These are phyloP conservation scores for Ursus arctos DNA, from an alignment of 2,113 vertebrate genomes.

Conservation along the genomic window DNA sequence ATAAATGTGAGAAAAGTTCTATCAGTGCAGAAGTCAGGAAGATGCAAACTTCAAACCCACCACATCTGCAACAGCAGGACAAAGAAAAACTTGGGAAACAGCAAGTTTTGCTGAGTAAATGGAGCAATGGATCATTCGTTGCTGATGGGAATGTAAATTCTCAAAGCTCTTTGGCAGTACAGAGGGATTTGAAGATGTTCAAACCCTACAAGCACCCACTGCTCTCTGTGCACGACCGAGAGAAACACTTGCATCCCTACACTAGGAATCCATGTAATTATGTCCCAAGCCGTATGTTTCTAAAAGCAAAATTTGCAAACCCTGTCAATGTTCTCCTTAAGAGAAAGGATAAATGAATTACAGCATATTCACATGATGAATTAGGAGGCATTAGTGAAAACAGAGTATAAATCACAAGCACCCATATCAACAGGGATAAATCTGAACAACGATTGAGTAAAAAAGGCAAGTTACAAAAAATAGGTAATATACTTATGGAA, in stretches of 20 bases:
- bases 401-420: rapidly evolving
- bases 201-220: neutral
- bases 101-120: neutral
- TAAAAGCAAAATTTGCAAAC: neutral
- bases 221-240: rapidly evolving
- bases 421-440: neutral
- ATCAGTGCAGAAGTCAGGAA: neutral
- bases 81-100: neutral
- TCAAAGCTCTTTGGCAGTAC: neutral
- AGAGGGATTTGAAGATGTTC: neutral
- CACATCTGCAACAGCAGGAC: neutral
- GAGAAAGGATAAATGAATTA: neutral
- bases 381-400: neutral
- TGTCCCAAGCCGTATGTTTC: neutral
- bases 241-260: neutral
- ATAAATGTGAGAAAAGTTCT: neutral
- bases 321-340: neutral
- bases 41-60: neutral
- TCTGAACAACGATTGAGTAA: neutral
- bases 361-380: neutral
- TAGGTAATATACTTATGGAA: neutral
- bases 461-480: neutral
- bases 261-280: neutral
- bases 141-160: neutral
- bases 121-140: neutral